phyloP scores from a whole-genome alignment of 1,140 invertebrate species.

The Campodea augens region DNA sequence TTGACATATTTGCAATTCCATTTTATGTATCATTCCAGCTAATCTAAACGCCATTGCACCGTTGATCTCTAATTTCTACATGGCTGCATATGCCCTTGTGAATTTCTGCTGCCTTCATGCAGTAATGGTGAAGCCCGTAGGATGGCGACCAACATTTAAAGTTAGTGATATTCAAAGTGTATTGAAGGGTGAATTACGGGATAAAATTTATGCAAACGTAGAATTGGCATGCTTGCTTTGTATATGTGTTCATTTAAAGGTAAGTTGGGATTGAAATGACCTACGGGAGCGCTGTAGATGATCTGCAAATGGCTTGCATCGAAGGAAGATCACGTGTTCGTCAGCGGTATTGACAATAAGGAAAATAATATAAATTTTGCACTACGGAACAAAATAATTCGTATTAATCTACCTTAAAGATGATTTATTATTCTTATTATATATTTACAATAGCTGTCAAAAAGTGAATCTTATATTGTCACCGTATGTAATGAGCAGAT shows the following conservation, averaged over 20 bases:
- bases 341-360: no score
- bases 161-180: no score
- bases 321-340: conserved; percentile 67
- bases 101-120: conserved; percentile 94
- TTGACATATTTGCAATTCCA: no score
- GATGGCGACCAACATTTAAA: conserved; percentile 69
- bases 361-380: no score
- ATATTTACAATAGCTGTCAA: no score
- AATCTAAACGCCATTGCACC: conserved; percentile 79
- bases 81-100: conserved; percentile 86
- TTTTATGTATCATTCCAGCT: conserved; percentile 32
- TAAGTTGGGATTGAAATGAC: background rate
- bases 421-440: no score
- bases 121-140: conserved; percentile 60
- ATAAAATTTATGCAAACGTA: background rate
- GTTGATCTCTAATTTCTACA: conserved; percentile 88
- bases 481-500: no score
- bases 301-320: conserved; percentile 90
- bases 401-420: no score
- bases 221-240: background rate
- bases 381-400: no score
- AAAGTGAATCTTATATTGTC: no score
- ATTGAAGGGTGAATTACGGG: no score
- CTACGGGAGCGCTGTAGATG: conserved; percentile 36
- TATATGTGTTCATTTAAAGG: background rate